Evolutionary conservation across 2,888 invertebrate species (phyloP), one percentile per base, ranked within the genome.

Genomic region (Eupithecia centaureata): DNA sequence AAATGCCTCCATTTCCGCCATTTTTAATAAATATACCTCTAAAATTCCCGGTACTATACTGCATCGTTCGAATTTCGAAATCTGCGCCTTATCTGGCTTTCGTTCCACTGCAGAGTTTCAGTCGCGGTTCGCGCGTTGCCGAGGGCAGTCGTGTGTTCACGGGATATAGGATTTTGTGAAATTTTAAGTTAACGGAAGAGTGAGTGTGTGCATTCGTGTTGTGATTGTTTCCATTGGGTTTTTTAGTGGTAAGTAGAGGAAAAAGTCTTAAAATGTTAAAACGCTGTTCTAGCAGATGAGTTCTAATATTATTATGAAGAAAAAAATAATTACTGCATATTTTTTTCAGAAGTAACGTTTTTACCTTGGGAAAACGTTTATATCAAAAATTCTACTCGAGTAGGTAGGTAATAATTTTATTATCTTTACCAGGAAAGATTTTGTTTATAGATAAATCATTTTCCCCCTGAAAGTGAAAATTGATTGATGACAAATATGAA

Each of bases 1-100:
- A 51, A 52, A 52, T 52, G 27, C 22, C 27, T 15, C 27, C 7
- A 18, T 18, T 56, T 56, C 28, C 56, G 18, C 56, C 56, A 30
- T 18, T 52, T 27, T 52, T 30, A 56, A 56, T 3, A n/a, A n/a
- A 56, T 28, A 18, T 57, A 30, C 8, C 30, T 30, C 22, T n/a
- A 28, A 51, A 33, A 27, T 59, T 59, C 35, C 35, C 28, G 35
- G 35, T 66, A 54, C 22, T 57, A 47, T 56, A 66, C 69, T 70
- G 69, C 69, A 66, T 51, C 54, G 65, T 61, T 70, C 63, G 52
- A 63, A 70, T 63, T 66, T 52, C 25, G 51, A 66, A 70, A 68
- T 61, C 63, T 66, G 63, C 70, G 70, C 63, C 61, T 61, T 51
- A 33, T 47, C 54, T 56, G 33, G 33, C 1, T 35, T 64, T 68